Evolutionary conservation across 2,888 invertebrate genomes (phyloP).

Genomic region (Ochlodes sylvanus): DNA sequence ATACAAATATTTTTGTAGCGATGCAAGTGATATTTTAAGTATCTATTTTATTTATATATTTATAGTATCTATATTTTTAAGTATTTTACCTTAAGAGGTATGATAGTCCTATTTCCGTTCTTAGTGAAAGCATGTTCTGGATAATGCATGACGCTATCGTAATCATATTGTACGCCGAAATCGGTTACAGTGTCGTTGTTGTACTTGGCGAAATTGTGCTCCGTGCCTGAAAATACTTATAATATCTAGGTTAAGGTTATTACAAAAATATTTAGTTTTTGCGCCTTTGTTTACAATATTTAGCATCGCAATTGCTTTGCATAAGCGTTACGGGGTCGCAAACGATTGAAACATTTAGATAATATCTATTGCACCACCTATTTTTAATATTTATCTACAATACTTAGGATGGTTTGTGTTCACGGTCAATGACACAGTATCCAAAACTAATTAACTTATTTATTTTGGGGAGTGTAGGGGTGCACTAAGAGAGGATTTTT

Average conservation of each 20-base stretch:
- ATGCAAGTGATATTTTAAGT: too few relatives aligned
- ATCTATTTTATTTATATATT: too few relatives aligned
- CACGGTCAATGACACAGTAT: too few relatives aligned
- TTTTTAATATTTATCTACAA: constrained; percentile 3
- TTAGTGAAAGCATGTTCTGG: constrained; percentile 87
- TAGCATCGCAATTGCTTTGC: constrained; percentile 11
- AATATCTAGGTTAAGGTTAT: constrained; percentile 10
- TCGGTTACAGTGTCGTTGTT: constrained; percentile 86
- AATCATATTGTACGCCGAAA: constrained; percentile 89
- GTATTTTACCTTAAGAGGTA: constrained; percentile 71
- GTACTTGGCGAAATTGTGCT: constrained; percentile 88
- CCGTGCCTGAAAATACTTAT: constrained; percentile 67
- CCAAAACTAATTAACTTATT: background rate
- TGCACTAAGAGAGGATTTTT: too few relatives aligned
- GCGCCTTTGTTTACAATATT: constrained; percentile 15
- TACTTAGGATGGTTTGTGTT: background rate
- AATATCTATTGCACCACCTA: constrained; percentile 6
- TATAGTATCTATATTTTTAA: too few relatives aligned
- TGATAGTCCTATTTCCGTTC: constrained; percentile 87
- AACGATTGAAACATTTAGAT: constrained; percentile 14
- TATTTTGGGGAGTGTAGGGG: too few relatives aligned
- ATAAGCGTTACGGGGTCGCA: constrained; percentile 14
- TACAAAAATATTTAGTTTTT: constrained; percentile 7
- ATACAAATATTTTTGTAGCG: too few relatives aligned
- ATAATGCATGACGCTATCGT: constrained; percentile 90